Conservation (phyloP, 92 coral and sea anemone species). For the Micromussa lordhowensis region DNA sequence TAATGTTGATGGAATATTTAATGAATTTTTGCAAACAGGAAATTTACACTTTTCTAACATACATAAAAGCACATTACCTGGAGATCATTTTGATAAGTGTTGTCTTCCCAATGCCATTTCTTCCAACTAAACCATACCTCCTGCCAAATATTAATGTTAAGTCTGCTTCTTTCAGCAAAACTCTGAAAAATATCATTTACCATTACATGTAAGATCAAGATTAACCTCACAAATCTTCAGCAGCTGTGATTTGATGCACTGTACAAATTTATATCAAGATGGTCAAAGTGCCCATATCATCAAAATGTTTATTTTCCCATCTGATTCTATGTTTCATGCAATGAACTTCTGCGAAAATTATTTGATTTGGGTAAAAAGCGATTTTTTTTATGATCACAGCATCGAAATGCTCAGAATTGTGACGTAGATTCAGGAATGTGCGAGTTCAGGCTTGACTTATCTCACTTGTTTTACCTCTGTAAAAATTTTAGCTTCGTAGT, state of each 20-base stretch:
- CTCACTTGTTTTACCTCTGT: no score
- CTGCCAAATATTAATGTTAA: slow-evolving; percentile 72
- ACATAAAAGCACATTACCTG: slow-evolving; percentile 42
- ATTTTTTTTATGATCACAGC: no score
- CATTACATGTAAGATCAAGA: neutral
- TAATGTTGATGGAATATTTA: no score
- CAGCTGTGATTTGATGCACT: neutral
- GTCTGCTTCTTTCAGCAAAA: slow-evolving; percentile 76
- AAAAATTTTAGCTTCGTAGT: no score
- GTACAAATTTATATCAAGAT: neutral
- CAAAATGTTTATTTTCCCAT: no score
- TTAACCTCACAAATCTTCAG: neutral
- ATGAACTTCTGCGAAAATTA: no score
- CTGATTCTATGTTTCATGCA: no score
- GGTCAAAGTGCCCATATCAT: no score
- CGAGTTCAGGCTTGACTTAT: no score
- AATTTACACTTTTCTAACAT: neutral
- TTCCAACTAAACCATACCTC: slow-evolving; percentile 88
- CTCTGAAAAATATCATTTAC: slow-evolving; percentile 38
- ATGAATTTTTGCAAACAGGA: neutral
- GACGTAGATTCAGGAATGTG: no score
- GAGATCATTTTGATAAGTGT: slow-evolving; percentile 81
- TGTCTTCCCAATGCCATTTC: slow-evolving; percentile 91
- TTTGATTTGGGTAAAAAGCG: no score
- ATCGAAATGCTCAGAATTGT: no score